Conservation (phyloP, 2,113 vertebrate genomes). For the Entelurus aequoreus region DNA sequence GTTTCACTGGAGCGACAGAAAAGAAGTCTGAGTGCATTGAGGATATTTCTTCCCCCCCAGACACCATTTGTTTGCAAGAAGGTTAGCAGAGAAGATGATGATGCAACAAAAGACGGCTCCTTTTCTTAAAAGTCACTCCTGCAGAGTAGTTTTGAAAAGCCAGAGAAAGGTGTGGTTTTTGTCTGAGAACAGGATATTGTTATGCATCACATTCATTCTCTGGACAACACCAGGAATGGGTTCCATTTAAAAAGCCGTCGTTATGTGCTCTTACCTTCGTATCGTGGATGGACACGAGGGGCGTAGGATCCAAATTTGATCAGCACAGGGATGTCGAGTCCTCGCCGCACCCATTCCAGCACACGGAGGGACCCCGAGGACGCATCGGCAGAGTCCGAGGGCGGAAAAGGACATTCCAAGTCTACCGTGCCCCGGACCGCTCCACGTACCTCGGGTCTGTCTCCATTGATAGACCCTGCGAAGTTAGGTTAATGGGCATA, state of each 20-base stretch:
- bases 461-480: slow-evolving; percentile 23
- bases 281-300: slow-evolving; percentile 83
- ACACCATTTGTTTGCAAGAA: slow-evolving; percentile 51
- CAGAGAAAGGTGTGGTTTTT: slow-evolving; percentile 38
- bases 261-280: slow-evolving; percentile 75
- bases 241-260: background rate
- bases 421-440: slow-evolving; percentile 72
- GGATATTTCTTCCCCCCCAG: slow-evolving; percentile 41
- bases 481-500: background rate
- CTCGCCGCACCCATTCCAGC: slow-evolving; percentile 90
- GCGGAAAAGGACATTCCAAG: slow-evolving; percentile 76
- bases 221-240: slow-evolving; percentile 1
- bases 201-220: slow-evolving; percentile 10
- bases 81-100: slow-evolving; percentile 47
- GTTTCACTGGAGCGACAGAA: slow-evolving; percentile 47
- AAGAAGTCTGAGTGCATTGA: slow-evolving; percentile 50
- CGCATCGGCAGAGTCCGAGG: slow-evolving; percentile 33
- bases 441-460: slow-evolving; percentile 66
- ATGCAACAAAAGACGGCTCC: slow-evolving; percentile 46
- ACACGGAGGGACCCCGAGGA: slow-evolving; percentile 74
- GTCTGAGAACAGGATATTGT: slow-evolving; percentile 17
- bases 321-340: slow-evolving; percentile 83
- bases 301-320: slow-evolving; percentile 87
- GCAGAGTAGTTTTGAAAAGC: slow-evolving; percentile 32
- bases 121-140: slow-evolving; percentile 32